Percentiles rank a stretch among this genome's conserved stretches.
Evolutionary conservation across 2,113 vertebrate genomes (phyloP).

Genomic region (Bubo bubo): DNA sequence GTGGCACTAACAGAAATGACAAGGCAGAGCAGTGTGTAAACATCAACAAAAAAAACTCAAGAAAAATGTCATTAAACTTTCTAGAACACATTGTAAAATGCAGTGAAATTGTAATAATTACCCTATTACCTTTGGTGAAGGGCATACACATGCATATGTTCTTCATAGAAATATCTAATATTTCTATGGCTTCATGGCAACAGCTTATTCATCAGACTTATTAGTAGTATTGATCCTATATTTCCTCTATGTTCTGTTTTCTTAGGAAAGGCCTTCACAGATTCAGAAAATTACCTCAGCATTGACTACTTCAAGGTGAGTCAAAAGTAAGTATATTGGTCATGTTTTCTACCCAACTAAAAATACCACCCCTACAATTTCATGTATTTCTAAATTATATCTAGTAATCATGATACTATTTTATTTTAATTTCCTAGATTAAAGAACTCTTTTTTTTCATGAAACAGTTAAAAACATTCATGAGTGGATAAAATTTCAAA

Average conservation of each 20-base stretch:
- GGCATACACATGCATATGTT: not conserved
- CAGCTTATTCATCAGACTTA: not conserved
- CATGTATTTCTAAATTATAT: not conserved
- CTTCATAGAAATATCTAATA: not conserved
- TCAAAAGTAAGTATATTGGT: not conserved
- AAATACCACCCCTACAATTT: not conserved
- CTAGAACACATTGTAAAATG: not conserved
- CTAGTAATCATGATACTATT: not conserved
- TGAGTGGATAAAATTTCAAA: not conserved
- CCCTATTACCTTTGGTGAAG: not conserved
- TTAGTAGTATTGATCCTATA: not conserved
- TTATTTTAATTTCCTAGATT: fast-evolving
- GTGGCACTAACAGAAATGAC: not conserved
- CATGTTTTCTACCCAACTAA: not conserved
- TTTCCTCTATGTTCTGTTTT: not conserved
- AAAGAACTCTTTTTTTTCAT: not conserved
- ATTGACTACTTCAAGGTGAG: not conserved
- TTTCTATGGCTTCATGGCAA: not conserved
- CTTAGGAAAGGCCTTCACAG: not conserved
- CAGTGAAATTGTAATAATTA: not conserved
- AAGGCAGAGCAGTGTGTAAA: not conserved
- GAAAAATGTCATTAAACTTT: not conserved
- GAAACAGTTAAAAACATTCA: not conserved
- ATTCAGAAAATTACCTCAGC: not conserved
- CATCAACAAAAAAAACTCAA: not conserved